Percentiles rank a stretch among this genome's conserved stretches.
phyloP scores from a whole-genome alignment of 2,888 invertebrate species.

The Acrobasis repandana region DNA sequence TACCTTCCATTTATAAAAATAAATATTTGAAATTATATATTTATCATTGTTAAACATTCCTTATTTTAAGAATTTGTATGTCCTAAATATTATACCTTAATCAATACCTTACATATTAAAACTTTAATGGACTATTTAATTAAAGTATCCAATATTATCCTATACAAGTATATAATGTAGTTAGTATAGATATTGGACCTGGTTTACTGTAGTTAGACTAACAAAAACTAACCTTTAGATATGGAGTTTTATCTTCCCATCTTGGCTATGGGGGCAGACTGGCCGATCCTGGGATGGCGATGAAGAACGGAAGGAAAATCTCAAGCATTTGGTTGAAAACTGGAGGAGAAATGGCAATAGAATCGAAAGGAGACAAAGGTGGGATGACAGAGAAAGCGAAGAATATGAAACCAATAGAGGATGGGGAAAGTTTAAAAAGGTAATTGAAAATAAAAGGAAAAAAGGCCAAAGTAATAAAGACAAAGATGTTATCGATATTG shows the following conservation, averaged over 20 bases:
- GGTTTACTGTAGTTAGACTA: conserved; percentile 56
- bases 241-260: conserved; percentile 71
- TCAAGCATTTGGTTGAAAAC: neutral
- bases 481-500: neutral
- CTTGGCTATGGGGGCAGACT: conserved; percentile 71
- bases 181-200: conserved; percentile 25
- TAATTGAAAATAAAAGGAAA: conserved; percentile 1
- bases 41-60: neutral
- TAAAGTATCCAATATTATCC: neutral
- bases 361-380: neutral
- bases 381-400: neutral
- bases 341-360: neutral
- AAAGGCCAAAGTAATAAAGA: neutral
- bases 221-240: conserved; percentile 60
- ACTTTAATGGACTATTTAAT: neutral
- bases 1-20: neutral
- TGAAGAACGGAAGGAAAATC: conserved; percentile 26
- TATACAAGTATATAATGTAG: conserved; percentile 34
- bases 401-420: neutral
- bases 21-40: neutral
- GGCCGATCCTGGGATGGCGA: conserved; percentile 20
- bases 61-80: neutral
- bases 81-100: neutral
- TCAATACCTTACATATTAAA: neutral
- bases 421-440: conserved; percentile 4